These are phyloP conservation scores for Terrapene triunguis DNA, from an alignment of 2,113 vertebrate species.

Conservation along the genomic window DNA sequence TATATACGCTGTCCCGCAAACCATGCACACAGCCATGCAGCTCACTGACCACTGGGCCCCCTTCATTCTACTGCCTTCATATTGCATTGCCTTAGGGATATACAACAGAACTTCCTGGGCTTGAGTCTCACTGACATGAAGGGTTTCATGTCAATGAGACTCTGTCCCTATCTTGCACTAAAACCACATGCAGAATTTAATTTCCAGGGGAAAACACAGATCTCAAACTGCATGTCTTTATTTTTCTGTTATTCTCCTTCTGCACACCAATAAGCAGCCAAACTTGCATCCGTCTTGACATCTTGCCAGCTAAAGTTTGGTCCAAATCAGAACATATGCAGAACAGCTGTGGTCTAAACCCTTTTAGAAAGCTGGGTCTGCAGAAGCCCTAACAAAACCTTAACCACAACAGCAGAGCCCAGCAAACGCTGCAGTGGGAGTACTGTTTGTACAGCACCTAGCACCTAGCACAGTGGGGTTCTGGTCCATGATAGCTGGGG, in stretches of 20 bases:
- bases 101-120: neutral
- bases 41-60: conserved; percentile 45
- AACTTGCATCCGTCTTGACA: neutral
- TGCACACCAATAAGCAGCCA: neutral
- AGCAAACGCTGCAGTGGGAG: neutral
- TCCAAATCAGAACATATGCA: neutral
- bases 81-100: neutral
- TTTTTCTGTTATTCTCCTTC: neutral
- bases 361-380: neutral
- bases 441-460: conserved; percentile 45
- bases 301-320: neutral
- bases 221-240: rapidly evolving
- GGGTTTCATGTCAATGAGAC: conserved; percentile 53
- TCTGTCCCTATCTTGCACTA: conserved; percentile 14
- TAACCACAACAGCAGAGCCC: neutral
- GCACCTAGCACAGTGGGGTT: neutral
- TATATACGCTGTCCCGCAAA: rapidly evolving
- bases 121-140: neutral
- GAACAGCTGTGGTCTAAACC: neutral
- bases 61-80: neutral
- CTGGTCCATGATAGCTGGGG: neutral
- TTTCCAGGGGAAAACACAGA: conserved; percentile 60
- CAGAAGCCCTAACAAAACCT: conserved; percentile 49
- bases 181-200: conserved; percentile 65
- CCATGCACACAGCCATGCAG: rapidly evolving